These are phyloP conservation scores for Ruditapes philippinarum DNA, from an alignment of 1,140 invertebrate species.

Conservation along the genomic window DNA sequence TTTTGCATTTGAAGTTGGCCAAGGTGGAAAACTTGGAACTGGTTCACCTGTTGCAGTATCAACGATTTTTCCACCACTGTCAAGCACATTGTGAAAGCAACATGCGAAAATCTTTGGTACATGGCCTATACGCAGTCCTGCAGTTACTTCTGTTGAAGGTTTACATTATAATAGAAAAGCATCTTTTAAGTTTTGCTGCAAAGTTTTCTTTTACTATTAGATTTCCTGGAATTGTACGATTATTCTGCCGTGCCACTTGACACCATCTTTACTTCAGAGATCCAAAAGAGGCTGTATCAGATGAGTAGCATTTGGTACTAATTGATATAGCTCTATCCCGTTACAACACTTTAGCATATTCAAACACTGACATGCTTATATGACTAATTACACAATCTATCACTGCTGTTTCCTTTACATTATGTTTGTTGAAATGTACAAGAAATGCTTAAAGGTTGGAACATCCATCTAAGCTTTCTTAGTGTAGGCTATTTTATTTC, in stretches of 20 bases:
- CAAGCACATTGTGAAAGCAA: too few relatives aligned
- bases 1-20: too few relatives aligned
- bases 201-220: conserved; percentile 50
- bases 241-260: conserved; percentile 31
- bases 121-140: too few relatives aligned
- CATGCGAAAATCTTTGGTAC: too few relatives aligned
- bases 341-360: neutral
- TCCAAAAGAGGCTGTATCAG: conserved; percentile 59
- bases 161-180: conserved; percentile 56
- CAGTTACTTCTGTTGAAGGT: too few relatives aligned
- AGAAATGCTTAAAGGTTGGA: neutral
- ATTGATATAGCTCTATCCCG: conserved; percentile 57
- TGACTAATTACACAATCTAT: conserved; percentile 22
- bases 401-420: conserved; percentile 35
- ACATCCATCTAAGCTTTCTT: conserved; percentile 54
- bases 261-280: conserved; percentile 48
- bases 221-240: conserved; percentile 2
- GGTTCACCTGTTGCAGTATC: too few relatives aligned
- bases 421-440: conserved; percentile 11
- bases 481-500: neutral
- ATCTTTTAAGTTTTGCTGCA: conserved; percentile 59
- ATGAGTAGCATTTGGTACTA: conserved; percentile 62
- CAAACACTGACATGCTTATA: conserved; percentile 3
- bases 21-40: too few relatives aligned
- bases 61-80: too few relatives aligned